Evolutionary conservation across 2,888 invertebrate genomes (phyloP), one percentile per base, ranked within the genome.

Genomic region (Euphydryas editha): DNA sequence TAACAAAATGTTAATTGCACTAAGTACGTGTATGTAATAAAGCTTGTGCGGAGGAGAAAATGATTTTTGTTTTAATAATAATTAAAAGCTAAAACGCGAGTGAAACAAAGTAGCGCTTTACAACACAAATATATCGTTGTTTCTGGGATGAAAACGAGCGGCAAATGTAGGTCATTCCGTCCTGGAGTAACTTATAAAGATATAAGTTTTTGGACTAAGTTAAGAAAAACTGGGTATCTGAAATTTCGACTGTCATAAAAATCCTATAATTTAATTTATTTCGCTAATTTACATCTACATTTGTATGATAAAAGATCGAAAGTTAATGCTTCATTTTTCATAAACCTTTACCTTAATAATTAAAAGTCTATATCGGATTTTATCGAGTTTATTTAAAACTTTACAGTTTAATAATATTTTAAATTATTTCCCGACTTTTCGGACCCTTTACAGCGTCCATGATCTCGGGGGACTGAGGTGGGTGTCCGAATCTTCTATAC

Each of bases 81-180:
- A 87, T 87, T 82, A 85, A 81, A 82, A 77, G 76, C 79, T 69
- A 80, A 81, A 80, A 78, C 68, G 77, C 77, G 75, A 80, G 49
- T 42, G 60, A 75, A 81, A 85, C 86, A 84, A 85, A 85, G 83
- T 83, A 83, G 80, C 79, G 80, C 78, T 82, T 81, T 82, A 78
- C 78, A 79, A 77, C 79, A 83, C 84, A 84, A 86, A 39, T 88
- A 87, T 88, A 85, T 84, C 78, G 82, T 82, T 83, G 84, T 83
- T 85, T 78, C 82, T 76, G 78, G 81, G 82, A 86, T 82, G 79
- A 76, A 78, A 86, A 82, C 78, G 81, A 78, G 78, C 80, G 62
- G 72, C 72, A 78, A 83, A 90, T 88, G 78, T 88, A 86, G 90
- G 90, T 88, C 88, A 84, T 78, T 74, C 77, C 78, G 75, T 79